Percentiles rank a stretch among this genome's conserved stretches.
Conservation (phyloP, 1,140 invertebrate species). For the Caenorhabditis tropicalis region DNA sequence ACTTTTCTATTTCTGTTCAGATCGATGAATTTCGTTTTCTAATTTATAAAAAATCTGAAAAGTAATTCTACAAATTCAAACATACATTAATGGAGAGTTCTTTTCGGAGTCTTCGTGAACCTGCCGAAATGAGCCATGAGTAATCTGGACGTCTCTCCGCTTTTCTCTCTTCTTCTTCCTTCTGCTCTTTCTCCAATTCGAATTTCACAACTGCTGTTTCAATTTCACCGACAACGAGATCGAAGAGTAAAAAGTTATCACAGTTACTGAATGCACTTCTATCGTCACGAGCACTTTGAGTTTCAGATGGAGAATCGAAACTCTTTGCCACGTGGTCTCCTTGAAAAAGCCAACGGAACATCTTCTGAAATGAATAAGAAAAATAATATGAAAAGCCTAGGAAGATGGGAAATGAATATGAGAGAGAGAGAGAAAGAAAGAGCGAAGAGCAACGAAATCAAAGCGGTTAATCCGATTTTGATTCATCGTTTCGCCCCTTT, state of each 20-base stretch:
- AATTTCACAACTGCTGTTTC: conserved; percentile 2
- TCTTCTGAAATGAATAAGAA: not conserved
- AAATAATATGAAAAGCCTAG: not conserved
- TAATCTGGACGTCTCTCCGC: conserved; percentile 19
- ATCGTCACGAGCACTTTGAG: conserved; percentile 27
- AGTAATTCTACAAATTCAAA: not conserved
- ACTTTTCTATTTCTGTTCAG: too few relatives aligned
- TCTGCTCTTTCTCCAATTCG: not conserved
- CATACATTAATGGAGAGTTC: not conserved
- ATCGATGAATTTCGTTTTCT: too few relatives aligned
- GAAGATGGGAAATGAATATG: too few relatives aligned
- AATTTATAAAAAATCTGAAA: too few relatives aligned
- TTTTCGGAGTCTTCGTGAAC: not conserved
- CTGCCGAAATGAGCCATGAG: not conserved
- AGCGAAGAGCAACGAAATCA: conserved; percentile 8
- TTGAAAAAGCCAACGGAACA: conserved; percentile 21
- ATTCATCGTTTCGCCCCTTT: not conserved
- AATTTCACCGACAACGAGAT: conserved; percentile 1
- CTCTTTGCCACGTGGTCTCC: not conserved
- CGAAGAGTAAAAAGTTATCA: conserved; percentile 19
- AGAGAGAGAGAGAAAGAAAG: not conserved
- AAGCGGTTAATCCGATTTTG: conserved; percentile 8
- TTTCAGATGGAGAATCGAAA: conserved; percentile 11
- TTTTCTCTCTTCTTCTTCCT: conserved; percentile 39
- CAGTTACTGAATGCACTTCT: not conserved